These are phyloP conservation scores for Enteromius viviparus DNA, from an alignment of 2,797 vertebrate species.

Conservation along the genomic window DNA sequence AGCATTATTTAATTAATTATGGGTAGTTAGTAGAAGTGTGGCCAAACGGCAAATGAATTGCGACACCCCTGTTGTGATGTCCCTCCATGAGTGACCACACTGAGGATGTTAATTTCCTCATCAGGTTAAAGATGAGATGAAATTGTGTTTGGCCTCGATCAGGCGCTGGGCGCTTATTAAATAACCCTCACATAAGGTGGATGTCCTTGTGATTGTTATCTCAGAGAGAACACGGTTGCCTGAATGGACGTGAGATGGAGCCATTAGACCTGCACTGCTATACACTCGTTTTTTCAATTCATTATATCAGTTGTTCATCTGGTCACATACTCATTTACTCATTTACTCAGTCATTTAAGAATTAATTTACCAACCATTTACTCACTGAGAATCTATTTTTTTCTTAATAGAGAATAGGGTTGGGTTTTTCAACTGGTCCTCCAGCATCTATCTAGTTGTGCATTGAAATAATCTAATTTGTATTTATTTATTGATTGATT, in stretches of 20 bases:
- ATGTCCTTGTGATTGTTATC: slow-evolving; percentile 45
- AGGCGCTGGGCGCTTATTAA: slow-evolving; percentile 43
- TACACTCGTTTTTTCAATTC: background rate
- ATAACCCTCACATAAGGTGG: slow-evolving; percentile 47
- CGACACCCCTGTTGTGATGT: slow-evolving; percentile 65
- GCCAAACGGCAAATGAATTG: slow-evolving; percentile 77
- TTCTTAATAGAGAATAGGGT: background rate
- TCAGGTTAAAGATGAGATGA: slow-evolving; percentile 71
- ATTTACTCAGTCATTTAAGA: background rate
- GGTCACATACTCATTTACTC: background rate
- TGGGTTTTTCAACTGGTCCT: background rate
- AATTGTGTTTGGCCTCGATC: slow-evolving; percentile 51
- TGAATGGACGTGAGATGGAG: slow-evolving; percentile 11
- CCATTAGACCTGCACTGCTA: slow-evolving; percentile 3
- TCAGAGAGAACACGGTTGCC: background rate
- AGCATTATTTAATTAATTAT: slow-evolving; percentile 81
- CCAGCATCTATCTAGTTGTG: background rate
- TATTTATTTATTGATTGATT: background rate
- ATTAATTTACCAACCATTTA: background rate
- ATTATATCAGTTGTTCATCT: slow-evolving; percentile 1
- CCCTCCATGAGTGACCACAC: slow-evolving; percentile 73
- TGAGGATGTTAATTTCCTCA: slow-evolving; percentile 75
- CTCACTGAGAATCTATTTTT: background rate
- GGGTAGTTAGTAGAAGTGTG: slow-evolving; percentile 75
- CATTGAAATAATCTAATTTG: background rate